Conservation (phyloP, 2,113 vertebrate genomes). For the Bothrops jararaca region DNA sequence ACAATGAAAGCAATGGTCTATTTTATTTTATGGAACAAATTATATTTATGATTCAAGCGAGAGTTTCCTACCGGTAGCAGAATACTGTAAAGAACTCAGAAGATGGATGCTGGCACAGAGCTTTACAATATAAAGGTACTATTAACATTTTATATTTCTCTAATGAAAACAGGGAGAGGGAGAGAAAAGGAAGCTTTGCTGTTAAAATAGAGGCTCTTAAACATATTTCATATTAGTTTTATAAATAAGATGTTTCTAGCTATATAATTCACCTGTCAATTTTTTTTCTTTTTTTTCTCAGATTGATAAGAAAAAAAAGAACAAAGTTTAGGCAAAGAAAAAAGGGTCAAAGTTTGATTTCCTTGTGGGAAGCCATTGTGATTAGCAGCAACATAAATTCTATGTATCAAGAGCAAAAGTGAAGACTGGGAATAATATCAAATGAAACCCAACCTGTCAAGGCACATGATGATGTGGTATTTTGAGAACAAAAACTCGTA, state of each 20-base stretch:
- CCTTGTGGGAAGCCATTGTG: neutral
- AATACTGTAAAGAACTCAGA: conserved; percentile 50
- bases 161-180: conserved; percentile 58
- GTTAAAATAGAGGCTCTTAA: conserved; percentile 57
- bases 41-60: conserved; percentile 62
- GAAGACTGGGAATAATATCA: neutral
- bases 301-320: neutral
- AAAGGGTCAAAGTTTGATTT: neutral
- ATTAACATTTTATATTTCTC: conserved; percentile 52
- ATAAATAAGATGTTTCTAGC: conserved; percentile 50
- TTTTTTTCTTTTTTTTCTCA: neutral
- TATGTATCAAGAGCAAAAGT: neutral
- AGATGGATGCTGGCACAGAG: conserved; percentile 38
- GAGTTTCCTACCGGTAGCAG: conserved; percentile 52
- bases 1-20: conserved; percentile 77
- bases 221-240: conserved; percentile 50
- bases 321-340: neutral
- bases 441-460: neutral
- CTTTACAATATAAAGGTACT: conserved; percentile 52
- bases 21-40: conserved; percentile 68
- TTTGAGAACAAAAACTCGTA: neutral
- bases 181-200: conserved; percentile 50
- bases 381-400: neutral
- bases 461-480: neutral
- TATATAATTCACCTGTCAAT: conserved; percentile 42